Conservation (phyloP, 1,140 invertebrate genomes). For the Glossosoma conforme region DNA sequence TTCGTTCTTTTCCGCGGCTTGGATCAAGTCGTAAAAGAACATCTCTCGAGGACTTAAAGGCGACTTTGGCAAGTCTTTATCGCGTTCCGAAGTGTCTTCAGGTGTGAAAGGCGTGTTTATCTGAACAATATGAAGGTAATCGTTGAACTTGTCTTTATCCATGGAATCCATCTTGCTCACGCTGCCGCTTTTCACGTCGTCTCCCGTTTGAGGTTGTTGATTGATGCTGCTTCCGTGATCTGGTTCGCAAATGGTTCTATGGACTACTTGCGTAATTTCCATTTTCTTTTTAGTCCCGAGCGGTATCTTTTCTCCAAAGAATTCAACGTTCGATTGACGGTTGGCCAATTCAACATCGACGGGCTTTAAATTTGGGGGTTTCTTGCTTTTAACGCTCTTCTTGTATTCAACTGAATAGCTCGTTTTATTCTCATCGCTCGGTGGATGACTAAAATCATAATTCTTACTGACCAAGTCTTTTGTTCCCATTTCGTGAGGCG, state of each 20-base stretch:
- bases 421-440: conserved; percentile 1
- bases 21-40: conserved; percentile 30
- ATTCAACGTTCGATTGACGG: conserved; percentile 20
- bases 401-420: not conserved
- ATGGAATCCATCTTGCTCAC: conserved; percentile 22
- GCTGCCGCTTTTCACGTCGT: conserved; percentile 11
- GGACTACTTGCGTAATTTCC: conserved; percentile 3
- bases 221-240: not conserved
- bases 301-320: conserved; percentile 27
- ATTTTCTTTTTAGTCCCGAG: conserved; percentile 3
- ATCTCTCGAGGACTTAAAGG: conserved; percentile 29
- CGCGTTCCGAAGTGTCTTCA: not conserved
- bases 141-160: conserved; percentile 25
- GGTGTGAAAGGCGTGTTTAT: conserved; percentile 26
- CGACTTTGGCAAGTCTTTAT: conserved; percentile 9
- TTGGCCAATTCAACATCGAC: conserved; percentile 29
- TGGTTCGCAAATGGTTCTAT: conserved; percentile 2
- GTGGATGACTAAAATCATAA: not conserved
- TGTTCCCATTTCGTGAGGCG: conserved; percentile 19
- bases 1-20: conserved; percentile 25
- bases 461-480: conserved; percentile 21
- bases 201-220: not conserved
- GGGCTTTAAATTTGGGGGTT: conserved; percentile 20
- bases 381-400: conserved; percentile 18
- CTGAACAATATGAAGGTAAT: conserved; percentile 29